These are phyloP conservation scores for Uropetala carovei DNA, from an alignment of 2,888 invertebrate genomes.

Conservation along the genomic window DNA sequence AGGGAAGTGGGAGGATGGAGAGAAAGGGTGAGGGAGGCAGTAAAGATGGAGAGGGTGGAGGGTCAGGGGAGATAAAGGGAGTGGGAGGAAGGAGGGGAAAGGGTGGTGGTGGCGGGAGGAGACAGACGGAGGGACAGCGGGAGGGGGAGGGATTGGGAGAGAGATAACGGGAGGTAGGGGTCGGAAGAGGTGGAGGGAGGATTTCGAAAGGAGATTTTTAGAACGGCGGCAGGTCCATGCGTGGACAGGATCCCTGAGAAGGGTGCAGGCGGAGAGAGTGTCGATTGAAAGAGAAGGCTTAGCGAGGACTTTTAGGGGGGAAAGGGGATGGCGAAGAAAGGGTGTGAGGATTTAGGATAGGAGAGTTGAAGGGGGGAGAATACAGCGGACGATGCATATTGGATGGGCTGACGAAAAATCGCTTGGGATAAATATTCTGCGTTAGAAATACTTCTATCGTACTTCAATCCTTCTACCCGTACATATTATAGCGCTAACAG, in stretches of 20 bases:
- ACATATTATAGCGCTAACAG: neutral
- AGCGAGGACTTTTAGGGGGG: neutral
- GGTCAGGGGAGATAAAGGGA: neutral
- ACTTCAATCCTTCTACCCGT: neutral
- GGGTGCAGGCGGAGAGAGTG: neutral
- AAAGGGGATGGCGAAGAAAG: neutral
- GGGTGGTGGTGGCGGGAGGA: neutral
- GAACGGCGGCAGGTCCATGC: slow-evolving; percentile 5
- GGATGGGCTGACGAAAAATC: neutral
- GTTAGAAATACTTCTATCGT: neutral
- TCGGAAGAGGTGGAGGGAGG: neutral
- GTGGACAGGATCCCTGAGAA: neutral
- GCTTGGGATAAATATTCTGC: neutral
- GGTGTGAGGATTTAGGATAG: neutral
- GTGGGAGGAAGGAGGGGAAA: no score
- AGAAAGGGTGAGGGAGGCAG: slow-evolving; percentile 37
- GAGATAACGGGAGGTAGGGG: neutral
- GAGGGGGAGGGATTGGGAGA: neutral
- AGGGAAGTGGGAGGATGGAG: neutral
- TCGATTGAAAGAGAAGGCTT: slow-evolving; percentile 11
- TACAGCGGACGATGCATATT: slow-evolving; percentile 15
- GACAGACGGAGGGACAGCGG: neutral
- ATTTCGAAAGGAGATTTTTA: slow-evolving; percentile 19
- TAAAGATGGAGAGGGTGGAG: neutral
- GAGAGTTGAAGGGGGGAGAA: neutral